These are phyloP conservation scores for Palythoa caribaeorum DNA, from an alignment of 92 coral and sea anemone species.

Conservation along the genomic window DNA sequence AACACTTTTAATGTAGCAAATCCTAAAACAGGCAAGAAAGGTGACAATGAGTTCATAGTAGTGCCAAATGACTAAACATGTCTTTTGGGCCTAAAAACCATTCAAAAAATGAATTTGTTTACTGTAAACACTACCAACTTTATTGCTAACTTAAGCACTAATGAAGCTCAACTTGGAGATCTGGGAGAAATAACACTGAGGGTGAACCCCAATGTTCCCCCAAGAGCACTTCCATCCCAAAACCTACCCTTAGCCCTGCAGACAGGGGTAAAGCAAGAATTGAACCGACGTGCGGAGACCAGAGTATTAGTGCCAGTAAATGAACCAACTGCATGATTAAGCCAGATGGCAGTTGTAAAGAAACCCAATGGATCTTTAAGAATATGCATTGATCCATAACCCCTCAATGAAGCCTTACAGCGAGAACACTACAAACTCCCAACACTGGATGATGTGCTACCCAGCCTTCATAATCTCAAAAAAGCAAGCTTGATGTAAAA, in stretches of 20 bases:
- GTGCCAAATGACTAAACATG: no score
- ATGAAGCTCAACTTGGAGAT: slow-evolving; percentile 41
- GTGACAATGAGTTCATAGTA: neutral
- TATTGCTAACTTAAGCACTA: slow-evolving; percentile 36
- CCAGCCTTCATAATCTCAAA: neutral
- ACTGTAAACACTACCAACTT: slow-evolving; percentile 54
- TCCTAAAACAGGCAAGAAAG: slow-evolving; percentile 32
- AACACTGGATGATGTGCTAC: slow-evolving; percentile 54
- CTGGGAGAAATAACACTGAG: slow-evolving; percentile 60
- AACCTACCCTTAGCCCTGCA: neutral
- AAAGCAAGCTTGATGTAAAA: no score
- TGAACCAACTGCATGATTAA: slow-evolving; percentile 22
- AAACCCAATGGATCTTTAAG: neutral
- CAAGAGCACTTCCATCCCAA: slow-evolving; percentile 10
- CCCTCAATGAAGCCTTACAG: slow-evolving; percentile 56
- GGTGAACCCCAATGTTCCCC: slow-evolving; percentile 42
- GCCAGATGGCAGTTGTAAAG: slow-evolving; percentile 47
- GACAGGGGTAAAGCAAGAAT: neutral
- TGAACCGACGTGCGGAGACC: slow-evolving; percentile 56
- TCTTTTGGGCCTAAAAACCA: slow-evolving; percentile 46
- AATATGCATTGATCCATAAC: slow-evolving; percentile 67
- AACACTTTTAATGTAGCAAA: no score
- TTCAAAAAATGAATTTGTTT: slow-evolving; percentile 57
- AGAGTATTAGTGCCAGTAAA: slow-evolving; percentile 59
- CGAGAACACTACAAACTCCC: slow-evolving; percentile 50